Evolutionary conservation across 2,888 invertebrate genomes (phyloP), one percentile per base, ranked within the genome.

Genomic region (Apeira syringaria): DNA sequence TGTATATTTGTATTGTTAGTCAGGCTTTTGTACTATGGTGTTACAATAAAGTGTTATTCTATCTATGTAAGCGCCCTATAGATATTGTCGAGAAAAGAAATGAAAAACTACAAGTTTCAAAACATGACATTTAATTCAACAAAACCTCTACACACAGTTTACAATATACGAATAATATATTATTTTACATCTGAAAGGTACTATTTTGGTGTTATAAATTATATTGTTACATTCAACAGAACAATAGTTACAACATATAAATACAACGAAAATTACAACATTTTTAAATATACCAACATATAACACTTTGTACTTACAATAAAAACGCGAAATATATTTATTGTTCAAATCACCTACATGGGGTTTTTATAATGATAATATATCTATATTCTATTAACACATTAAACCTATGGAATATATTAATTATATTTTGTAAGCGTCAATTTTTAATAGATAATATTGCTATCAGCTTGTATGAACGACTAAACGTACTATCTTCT

Each of bases 111-210:
- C 30, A 50, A 17, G 26, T 9, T 73, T 80, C 65, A 68, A 81
- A 88, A 88, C 82, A 82, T 83, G 78, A 88, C 87, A 86, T 88
- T 88, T 88, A 47, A 85, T 84, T 86, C 79, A 88, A 88, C 87
- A 84, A 84, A 88, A 86, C 66, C 61, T 74, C 88, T 88, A 87
- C 82, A 82, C 81, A 84, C 71, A 65, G 74, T 69, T 78, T 79
- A 84, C 74, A 80, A 61, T 71, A 69, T 75, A 70, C 59, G 64
- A 74, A 69, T 24, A 25, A 77, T 74, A 75, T 70, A 78, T 73
- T 76, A 72, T 67, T 74, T 80, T 65, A 80, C 66, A 75, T 78
- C 62, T 75, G 71, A 75, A 80, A 83, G 79, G 82, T 86, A 85
- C 81, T 77, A 79, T 78, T 82, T n/a, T 84, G 84, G 86, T 86